Evolutionary conservation across 2,797 vertebrate species (phyloP).

Genomic region (Phylloscopus collybita): DNA sequence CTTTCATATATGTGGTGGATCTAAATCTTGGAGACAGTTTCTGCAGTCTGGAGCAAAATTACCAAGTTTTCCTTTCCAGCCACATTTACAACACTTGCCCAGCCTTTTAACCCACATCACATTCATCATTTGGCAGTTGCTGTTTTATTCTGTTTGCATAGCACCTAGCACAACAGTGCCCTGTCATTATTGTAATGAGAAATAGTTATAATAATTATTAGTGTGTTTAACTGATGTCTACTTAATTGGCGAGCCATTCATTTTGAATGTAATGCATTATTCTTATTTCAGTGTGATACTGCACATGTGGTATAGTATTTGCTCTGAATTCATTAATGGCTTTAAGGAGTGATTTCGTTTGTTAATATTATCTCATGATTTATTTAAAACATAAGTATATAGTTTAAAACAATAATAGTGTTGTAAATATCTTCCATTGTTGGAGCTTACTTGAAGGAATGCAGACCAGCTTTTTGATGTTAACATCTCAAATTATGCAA

Average conservation of each 20-base stretch:
- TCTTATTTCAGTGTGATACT: not conserved
- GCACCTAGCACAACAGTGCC: constrained; percentile 25
- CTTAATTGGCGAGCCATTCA: constrained; percentile 18
- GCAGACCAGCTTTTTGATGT: constrained; percentile 38
- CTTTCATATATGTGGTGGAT: not conserved
- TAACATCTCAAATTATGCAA: constrained; percentile 40
- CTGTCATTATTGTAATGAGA: constrained; percentile 46
- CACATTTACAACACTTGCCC: not conserved
- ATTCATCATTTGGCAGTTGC: constrained; percentile 19
- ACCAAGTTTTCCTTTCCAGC: constrained; percentile 7
- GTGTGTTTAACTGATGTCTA: constrained; percentile 20
- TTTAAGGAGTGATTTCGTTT: constrained; percentile 29
- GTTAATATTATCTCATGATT: constrained; percentile 40
- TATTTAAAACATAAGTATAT: constrained; percentile 11
- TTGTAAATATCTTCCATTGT: not conserved
- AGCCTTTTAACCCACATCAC: constrained; percentile 8
- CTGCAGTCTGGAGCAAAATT: not conserved
- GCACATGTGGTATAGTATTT: not conserved
- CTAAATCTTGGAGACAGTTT: not conserved
- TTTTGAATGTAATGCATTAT: not conserved
- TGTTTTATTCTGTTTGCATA: constrained; percentile 15
- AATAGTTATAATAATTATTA: constrained; percentile 31
- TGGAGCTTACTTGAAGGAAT: constrained; percentile 1
- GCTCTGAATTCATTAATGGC: not conserved
- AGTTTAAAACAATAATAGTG: constrained; percentile 23